A percentile compares a stretch with the other conserved stretches of the same genome.
phyloP scores from a whole-genome alignment of 2,888 invertebrate species.

The Mesochorus sp. region DNA sequence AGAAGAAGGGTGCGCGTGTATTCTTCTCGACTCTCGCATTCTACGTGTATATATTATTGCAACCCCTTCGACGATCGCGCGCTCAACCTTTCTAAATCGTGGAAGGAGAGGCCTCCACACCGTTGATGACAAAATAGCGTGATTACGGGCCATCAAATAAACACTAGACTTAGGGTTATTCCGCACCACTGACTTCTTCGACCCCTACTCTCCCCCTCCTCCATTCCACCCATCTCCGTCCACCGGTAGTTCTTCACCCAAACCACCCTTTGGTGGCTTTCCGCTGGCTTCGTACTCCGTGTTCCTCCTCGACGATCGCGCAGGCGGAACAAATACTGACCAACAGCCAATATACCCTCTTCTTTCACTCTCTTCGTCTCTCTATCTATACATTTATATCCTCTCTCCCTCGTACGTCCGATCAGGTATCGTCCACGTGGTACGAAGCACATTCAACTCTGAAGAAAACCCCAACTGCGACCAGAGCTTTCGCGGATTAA shows the following conservation, averaged over 20 bases:
- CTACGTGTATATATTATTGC: conserved; percentile 29
- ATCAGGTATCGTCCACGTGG: neutral
- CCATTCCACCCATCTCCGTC: conserved; percentile 39
- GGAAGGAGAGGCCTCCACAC: conserved; percentile 73
- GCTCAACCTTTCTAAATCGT: conserved; percentile 67
- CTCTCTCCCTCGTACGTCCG: neutral
- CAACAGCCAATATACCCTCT: neutral
- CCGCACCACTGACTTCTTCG: conserved; percentile 76
- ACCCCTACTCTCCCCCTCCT: conserved; percentile 44
- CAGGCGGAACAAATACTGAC: conserved; percentile 69
- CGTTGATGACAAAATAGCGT: conserved; percentile 81
- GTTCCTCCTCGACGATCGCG: conserved; percentile 54
- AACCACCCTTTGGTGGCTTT: conserved; percentile 12
- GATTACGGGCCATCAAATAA: conserved; percentile 81
- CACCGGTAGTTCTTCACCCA: conserved; percentile 7
- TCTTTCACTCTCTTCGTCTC: neutral
- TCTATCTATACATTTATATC: no score
- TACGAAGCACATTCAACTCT: conserved; percentile 7
- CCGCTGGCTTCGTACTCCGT: conserved; percentile 13
- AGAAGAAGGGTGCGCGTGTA: neutral
- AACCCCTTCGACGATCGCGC: conserved; percentile 22
- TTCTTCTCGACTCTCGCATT: no score
- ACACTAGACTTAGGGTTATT: conserved; percentile 80
- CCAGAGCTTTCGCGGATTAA: conserved; percentile 9
- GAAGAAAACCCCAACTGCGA: conserved; percentile 13